phyloP scores from a whole-genome alignment of 2,888 invertebrate species.

The Ganaspis brasiliensis region DNA sequence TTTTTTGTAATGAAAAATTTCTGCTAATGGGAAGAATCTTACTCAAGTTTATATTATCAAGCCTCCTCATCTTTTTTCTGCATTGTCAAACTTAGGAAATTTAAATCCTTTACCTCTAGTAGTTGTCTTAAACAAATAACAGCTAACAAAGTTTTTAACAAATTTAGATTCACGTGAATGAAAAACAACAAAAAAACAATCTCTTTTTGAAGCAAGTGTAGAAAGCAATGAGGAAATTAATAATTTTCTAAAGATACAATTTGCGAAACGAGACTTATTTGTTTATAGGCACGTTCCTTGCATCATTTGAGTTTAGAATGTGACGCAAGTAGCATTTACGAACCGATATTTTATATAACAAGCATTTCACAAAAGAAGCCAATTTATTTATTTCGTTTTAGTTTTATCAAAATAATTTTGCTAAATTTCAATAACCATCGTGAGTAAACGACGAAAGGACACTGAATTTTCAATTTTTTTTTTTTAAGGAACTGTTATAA shows the following conservation, averaged over 20 bases:
- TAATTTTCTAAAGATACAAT: background rate
- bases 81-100: too few relatives aligned
- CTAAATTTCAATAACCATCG: background rate
- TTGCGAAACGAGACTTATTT: slow-evolving; percentile 30
- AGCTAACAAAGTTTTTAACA: too few relatives aligned
- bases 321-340: slow-evolving; percentile 19
- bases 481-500: background rate
- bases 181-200: too few relatives aligned
- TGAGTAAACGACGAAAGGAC: slow-evolving; percentile 5
- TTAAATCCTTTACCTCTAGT: too few relatives aligned
- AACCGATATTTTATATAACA: background rate
- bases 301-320: slow-evolving; percentile 21
- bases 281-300: slow-evolving; percentile 43
- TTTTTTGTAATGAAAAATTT: too few relatives aligned
- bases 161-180: too few relatives aligned
- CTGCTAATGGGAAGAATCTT: too few relatives aligned
- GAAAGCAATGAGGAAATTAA: background rate
- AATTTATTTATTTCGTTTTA: background rate
- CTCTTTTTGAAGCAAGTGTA: background rate
- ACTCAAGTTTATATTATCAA: too few relatives aligned
- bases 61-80: too few relatives aligned
- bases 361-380: slow-evolving; percentile 5
- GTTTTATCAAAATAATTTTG: background rate
- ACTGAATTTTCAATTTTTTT: background rate
- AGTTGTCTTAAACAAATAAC: too few relatives aligned